Base-by-base conservation (phyloP, 1,140 invertebrate species). In the Dendrolimus punctatus region DNA sequence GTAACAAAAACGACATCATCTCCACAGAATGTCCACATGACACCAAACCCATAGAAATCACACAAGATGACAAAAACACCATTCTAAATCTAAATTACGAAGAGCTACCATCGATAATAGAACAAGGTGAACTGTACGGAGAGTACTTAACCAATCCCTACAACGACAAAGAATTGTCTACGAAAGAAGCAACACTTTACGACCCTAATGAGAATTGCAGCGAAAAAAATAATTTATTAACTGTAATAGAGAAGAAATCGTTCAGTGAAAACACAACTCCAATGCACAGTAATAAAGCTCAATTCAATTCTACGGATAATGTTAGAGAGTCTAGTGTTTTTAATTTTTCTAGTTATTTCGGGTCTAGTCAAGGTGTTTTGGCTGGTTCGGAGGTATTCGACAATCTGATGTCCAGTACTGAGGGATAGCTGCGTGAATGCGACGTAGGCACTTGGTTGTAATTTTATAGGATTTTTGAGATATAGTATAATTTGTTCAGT, bases 381-480 rank as follows among this genome's bases (percentile, higher is more conserved):
- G 88, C 88, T 0, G 90, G 90, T 7, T 90, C 90, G 0, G 91
- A 91, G 55, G 87, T 91, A 5, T 91, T 89, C 60, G 89, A 87
- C 43, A 68, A 65, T 0, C 42, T 84, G 7, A 70, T 82, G 68
- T 70, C 80, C 5, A 68, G 76, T 1, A 76, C 81, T 37, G 80
- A 86, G 8, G 83, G 81, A 79, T 86, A 86, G 79, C 80, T 61
- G 38, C 48, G 62, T 2, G 73, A 79, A 8, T 42, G 55, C 6
- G 65, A 77, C 49, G 39, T 66, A 1, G 80, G 78, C 6, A 83
- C 81, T 7, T 83, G 81, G 80, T 52, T 82, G 46, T 82, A 73
- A 46, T 39, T 23, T 40, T n/a, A 36, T 23, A 23, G 23, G 23
- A 23, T 23, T 23, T 23, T 23, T 23, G 23, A 23, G 23, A 23